These are phyloP conservation scores for Barbus barbus DNA, from an alignment of 2,113 vertebrate genomes.

Conservation along the genomic window DNA sequence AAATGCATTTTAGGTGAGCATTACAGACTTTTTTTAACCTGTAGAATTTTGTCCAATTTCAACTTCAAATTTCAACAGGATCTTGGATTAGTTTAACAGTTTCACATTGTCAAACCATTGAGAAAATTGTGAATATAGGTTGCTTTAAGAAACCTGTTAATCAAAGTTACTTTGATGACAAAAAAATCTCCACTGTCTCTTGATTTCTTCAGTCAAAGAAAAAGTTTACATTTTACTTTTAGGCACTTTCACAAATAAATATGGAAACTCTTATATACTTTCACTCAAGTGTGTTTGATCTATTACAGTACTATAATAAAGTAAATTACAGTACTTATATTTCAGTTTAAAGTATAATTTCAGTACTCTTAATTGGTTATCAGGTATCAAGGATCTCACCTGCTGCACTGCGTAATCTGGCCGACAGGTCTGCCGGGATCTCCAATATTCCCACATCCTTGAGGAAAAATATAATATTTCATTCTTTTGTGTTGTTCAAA, in stretches of 20 bases:
- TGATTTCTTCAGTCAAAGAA: too few species aligned
- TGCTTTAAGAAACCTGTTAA: background rate
- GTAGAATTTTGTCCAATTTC: background rate
- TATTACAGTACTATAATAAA: background rate
- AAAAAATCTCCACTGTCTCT: too few species aligned
- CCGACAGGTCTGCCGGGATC: constrained; percentile 89
- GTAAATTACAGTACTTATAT: background rate
- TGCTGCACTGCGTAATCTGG: constrained; percentile 75
- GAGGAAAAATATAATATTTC: constrained; percentile 30
- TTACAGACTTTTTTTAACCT: background rate
- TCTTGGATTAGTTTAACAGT: background rate
- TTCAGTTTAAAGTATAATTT: background rate
- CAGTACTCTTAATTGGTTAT: background rate
- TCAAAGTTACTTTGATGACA: background rate
- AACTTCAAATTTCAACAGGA: too few species aligned
- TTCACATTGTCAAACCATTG: background rate
- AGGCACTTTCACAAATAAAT: background rate
- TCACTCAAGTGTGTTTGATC: background rate
- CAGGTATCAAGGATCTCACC: constrained; percentile 68
- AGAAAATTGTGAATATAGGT: background rate
- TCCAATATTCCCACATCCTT: constrained; percentile 88
- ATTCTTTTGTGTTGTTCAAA: background rate
- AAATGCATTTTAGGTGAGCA: background rate
- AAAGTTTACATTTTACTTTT: background rate
- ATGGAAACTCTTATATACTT: background rate